These are phyloP conservation scores for Plutomurus gul DNA, from an alignment of 1,140 invertebrate species.

Conservation along the genomic window DNA sequence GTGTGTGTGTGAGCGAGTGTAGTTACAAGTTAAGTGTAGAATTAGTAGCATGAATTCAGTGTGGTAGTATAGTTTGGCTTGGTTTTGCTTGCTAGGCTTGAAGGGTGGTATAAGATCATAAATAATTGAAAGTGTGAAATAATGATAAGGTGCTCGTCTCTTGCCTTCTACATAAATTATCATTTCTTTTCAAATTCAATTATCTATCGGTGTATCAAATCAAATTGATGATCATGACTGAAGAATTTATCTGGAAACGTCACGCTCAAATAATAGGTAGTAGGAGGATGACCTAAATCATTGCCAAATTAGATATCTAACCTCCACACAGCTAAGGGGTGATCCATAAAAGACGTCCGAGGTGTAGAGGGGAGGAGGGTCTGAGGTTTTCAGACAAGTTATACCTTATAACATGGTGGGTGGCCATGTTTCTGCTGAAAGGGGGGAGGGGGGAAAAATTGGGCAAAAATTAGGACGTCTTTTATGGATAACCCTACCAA, in stretches of 20 bases:
- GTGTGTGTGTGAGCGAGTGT: neutral
- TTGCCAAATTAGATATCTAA: slow-evolving; percentile 34
- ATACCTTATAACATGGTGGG: too few species aligned
- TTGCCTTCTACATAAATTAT: slow-evolving; percentile 44
- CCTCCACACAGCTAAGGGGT: neutral
- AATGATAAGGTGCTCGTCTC: slow-evolving; percentile 47
- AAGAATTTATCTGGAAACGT: slow-evolving; percentile 43
- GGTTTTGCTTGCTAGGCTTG: neutral
- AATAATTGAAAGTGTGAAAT: slow-evolving; percentile 52
- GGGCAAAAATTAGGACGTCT: too few species aligned
- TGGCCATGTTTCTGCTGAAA: too few species aligned
- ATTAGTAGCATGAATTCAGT: neutral
- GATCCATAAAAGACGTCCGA: too few species aligned
- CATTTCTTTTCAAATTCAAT: slow-evolving; percentile 49
- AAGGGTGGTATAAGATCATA: slow-evolving; percentile 43
- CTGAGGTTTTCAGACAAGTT: too few species aligned
- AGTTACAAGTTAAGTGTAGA: neutral
- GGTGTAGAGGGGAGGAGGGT: too few species aligned
- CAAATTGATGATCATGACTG: slow-evolving; percentile 47
- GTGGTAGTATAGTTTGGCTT: neutral
- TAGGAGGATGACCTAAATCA: slow-evolving; percentile 41
- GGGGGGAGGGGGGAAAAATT: too few species aligned
- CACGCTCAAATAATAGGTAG: slow-evolving; percentile 46
- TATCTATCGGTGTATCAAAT: slow-evolving; percentile 47
- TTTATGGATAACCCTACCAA: too few species aligned